phyloP scores from a whole-genome alignment of 2,797 vertebrate species.

The Chanos chanos region DNA sequence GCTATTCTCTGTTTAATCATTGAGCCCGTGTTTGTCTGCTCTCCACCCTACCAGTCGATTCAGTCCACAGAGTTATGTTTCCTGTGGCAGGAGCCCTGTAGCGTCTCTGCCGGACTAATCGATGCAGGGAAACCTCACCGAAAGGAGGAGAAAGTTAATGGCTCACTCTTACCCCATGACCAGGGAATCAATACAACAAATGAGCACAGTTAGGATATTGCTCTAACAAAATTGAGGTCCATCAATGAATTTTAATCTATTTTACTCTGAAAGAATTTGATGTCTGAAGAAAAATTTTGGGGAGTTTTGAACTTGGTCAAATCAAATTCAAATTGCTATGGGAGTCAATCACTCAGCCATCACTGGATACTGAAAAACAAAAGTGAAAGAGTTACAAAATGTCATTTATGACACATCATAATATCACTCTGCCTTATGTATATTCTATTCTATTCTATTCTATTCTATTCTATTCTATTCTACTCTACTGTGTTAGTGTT shows the following conservation, averaged over 20 bases:
- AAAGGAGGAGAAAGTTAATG: conserved; percentile 59
- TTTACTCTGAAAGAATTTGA: too few relatives aligned
- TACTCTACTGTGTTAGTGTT: too few relatives aligned
- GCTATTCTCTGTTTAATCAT: background rate
- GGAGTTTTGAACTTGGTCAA: too few relatives aligned
- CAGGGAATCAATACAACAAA: conserved; percentile 59
- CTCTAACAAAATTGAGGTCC: background rate
- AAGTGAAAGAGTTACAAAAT: background rate
- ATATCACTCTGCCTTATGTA: too few relatives aligned
- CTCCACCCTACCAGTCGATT: conserved; percentile 6
- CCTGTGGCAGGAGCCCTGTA: conserved; percentile 9
- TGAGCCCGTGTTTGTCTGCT: conserved; percentile 8
- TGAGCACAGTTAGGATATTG: conserved; percentile 43
- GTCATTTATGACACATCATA: background rate
- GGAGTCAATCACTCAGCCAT: too few relatives aligned
- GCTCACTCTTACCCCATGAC: conserved; percentile 51
- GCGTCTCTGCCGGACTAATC: conserved; percentile 41
- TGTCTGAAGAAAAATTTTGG: too few relatives aligned
- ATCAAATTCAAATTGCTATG: too few relatives aligned
- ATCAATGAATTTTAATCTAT: too few relatives aligned
- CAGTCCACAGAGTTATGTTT: conserved; percentile 17
- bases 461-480: too few relatives aligned
- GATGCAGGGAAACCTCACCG: conserved; percentile 54
- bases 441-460: too few relatives aligned
- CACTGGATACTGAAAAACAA: too few relatives aligned